Conservation (phyloP, 2,113 vertebrate genomes). For the Sclerurus mexicanus region DNA sequence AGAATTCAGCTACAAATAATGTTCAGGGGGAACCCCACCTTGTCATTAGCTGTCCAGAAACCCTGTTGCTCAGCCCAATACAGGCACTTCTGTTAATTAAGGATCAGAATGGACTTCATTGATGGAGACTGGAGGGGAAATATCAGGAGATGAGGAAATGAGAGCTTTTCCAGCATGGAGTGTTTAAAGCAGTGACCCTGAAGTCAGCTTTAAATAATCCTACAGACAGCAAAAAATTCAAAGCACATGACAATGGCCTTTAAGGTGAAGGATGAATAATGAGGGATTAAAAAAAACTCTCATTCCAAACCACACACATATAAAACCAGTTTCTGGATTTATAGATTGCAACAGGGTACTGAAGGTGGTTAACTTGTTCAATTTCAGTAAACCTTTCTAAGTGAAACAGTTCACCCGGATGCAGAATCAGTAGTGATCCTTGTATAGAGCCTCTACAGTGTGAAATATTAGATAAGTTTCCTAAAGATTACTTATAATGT, state of each 20-base stretch:
- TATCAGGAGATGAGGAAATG: neutral
- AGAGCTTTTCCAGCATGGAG: neutral
- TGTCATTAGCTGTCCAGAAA: neutral
- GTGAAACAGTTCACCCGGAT: neutral
- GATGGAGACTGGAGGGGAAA: neutral
- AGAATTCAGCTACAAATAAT: neutral
- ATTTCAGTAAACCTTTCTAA: neutral
- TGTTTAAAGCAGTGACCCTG: conserved; percentile 1
- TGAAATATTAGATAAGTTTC: neutral
- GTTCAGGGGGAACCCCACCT: neutral
- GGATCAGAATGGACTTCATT: neutral
- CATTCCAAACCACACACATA: neutral
- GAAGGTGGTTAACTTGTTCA: neutral
- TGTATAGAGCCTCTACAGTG: neutral
- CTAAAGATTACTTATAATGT: neutral
- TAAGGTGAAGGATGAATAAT: conserved; percentile 7
- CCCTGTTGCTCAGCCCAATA: neutral
- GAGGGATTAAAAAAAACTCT: neutral
- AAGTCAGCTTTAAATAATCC: neutral
- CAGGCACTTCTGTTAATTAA: neutral
- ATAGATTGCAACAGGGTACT: neutral
- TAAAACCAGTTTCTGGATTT: neutral
- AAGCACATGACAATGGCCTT: conserved; percentile 12
- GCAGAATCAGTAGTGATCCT: neutral
- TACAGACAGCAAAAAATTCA: conserved; percentile 9